These are phyloP conservation scores for Drosophila lini DNA, from an alignment of 1,140 invertebrate species.

Conservation along the genomic window DNA sequence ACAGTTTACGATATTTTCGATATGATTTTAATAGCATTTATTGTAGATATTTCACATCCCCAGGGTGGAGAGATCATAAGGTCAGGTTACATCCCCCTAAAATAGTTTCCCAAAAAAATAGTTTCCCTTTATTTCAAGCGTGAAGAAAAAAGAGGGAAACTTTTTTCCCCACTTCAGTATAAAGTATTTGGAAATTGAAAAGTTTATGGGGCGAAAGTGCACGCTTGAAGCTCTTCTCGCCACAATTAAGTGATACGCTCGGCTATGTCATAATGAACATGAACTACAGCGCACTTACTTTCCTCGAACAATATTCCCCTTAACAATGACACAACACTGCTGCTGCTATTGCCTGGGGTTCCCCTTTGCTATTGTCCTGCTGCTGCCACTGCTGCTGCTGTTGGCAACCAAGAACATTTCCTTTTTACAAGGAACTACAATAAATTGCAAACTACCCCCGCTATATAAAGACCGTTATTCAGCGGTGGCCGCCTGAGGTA, in stretches of 20 bases:
- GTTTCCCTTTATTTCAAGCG: background rate
- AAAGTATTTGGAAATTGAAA: constrained; percentile 15
- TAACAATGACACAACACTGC: constrained; percentile 42
- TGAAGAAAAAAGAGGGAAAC: background rate
- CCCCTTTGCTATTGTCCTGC: constrained; percentile 37
- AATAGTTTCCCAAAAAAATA: background rate
- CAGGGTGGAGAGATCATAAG: background rate
- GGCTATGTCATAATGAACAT: constrained; percentile 45
- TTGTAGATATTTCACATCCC: no score
- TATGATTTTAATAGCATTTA: no score
- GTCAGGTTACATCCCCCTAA: background rate
- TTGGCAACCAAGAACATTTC: constrained; percentile 55
- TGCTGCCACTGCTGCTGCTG: constrained; percentile 20
- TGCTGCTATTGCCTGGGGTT: constrained; percentile 36
- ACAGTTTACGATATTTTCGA: no score
- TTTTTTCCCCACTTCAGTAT: background rate
- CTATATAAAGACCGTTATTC: constrained; percentile 19
- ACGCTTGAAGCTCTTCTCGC: constrained; percentile 10
- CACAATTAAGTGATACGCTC: constrained; percentile 45
- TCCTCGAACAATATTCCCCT: constrained; percentile 33
- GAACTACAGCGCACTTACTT: constrained; percentile 42
- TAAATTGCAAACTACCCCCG: constrained; percentile 53
- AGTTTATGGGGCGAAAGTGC: constrained; percentile 18
- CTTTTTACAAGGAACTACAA: constrained; percentile 62
- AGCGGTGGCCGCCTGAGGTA: constrained; percentile 50